Evolutionary conservation across 2,888 invertebrate species (phyloP).

Genomic region (Limnephilus marmoratus): DNA sequence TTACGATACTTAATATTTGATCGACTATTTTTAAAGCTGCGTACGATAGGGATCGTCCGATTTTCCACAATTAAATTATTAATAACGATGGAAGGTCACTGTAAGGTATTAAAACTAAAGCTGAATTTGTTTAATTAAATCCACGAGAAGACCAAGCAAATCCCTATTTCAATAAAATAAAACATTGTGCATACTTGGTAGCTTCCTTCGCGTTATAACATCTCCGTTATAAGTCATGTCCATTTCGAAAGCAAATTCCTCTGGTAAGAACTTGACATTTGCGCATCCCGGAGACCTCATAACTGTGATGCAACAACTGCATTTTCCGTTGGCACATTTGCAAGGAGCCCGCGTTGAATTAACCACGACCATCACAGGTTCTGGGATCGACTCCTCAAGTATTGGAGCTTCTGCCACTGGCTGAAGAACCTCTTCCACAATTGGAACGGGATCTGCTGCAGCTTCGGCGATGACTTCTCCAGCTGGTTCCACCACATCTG

Average conservation of each 20-base stretch:
- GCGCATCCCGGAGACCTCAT: slow-evolving; percentile 86
- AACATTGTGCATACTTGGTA: slow-evolving; percentile 80
- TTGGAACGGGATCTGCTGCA: slow-evolving; percentile 14
- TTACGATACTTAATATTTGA: background rate
- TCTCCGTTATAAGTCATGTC: slow-evolving; percentile 84
- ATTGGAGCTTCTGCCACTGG: slow-evolving; percentile 31
- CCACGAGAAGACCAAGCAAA: background rate
- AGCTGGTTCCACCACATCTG: slow-evolving; percentile 67
- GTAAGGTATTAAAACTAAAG: background rate
- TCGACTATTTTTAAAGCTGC: background rate
- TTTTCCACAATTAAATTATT: background rate
- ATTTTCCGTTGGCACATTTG: slow-evolving; percentile 79
- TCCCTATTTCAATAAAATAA: background rate
- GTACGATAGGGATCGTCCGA: background rate
- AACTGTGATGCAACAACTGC: slow-evolving; percentile 84
- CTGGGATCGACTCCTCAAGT: background rate
- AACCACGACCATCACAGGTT: slow-evolving; percentile 69
- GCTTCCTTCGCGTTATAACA: slow-evolving; percentile 82
- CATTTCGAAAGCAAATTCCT: slow-evolving; percentile 89
- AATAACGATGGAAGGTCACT: background rate
- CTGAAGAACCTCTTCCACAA: slow-evolving; percentile 26
- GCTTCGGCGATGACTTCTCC: slow-evolving; percentile 63
- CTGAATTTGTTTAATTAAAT: background rate
- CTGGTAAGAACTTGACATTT: slow-evolving; percentile 87
- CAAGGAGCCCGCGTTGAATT: slow-evolving; percentile 80